These are phyloP conservation scores for Phorcus lineatus DNA, from an alignment of 2,888 invertebrate species.

Conservation along the genomic window DNA sequence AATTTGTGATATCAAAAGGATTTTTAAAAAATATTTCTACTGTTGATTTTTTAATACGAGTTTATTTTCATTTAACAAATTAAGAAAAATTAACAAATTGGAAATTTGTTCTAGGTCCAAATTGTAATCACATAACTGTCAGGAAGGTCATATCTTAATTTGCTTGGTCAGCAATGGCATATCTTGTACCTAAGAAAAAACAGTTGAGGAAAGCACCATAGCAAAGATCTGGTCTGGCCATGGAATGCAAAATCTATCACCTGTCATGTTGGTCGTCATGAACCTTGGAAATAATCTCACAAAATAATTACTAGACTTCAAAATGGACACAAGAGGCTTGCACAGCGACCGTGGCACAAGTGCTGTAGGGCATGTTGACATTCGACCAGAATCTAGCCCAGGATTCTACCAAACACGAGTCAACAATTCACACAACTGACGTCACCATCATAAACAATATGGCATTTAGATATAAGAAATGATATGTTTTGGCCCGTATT, in stretches of 20 bases:
- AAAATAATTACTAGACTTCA: neutral
- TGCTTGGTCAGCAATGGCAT: neutral
- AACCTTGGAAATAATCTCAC: neutral
- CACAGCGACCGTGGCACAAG: neutral
- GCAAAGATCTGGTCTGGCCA: neutral
- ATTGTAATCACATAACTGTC: too few species aligned
- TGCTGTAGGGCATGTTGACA: neutral
- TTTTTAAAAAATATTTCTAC: too few species aligned
- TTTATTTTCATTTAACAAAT: too few species aligned
- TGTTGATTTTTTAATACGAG: too few species aligned
- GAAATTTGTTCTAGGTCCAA: too few species aligned
- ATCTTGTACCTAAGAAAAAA: neutral
- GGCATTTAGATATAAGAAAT: conserved; percentile 7
- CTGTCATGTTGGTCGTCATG: neutral
- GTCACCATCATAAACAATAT: neutral
- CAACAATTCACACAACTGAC: conserved; percentile 16
- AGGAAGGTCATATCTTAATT: neutral
- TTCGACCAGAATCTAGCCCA: neutral
- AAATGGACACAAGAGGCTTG: neutral
- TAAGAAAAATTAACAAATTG: too few species aligned
- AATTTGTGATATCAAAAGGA: too few species aligned
- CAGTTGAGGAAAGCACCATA: neutral
- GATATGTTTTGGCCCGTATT: neutral
- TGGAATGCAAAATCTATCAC: conserved; percentile 1
- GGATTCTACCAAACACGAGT: conserved; percentile 10